These are phyloP conservation scores for Eristalis pertinax DNA, from an alignment of 2,888 invertebrate genomes.

Conservation along the genomic window DNA sequence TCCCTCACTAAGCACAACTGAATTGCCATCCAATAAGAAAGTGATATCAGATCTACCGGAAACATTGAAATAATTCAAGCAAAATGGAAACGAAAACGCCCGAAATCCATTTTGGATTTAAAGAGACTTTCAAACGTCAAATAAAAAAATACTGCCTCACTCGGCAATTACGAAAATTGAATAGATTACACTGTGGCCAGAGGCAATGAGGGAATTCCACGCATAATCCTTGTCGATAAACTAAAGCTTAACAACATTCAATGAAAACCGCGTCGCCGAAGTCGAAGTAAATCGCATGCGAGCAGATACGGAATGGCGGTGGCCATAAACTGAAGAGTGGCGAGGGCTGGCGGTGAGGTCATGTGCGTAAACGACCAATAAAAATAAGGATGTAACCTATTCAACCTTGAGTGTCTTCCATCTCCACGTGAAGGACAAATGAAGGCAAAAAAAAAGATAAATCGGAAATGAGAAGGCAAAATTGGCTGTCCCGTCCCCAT, in stretches of 20 bases:
- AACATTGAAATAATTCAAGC: too few relatives aligned
- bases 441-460: background rate
- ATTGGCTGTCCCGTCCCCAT: background rate
- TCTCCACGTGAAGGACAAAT: background rate
- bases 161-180: background rate
- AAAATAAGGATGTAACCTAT: background rate
- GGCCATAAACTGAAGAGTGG: background rate
- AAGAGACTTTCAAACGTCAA: background rate
- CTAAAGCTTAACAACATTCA: background rate
- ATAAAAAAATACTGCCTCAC: background rate
- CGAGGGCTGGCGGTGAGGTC: background rate
- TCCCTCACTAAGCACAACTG: too few relatives aligned
- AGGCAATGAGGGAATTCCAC: background rate
- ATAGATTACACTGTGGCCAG: background rate
- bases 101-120: background rate
- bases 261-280: background rate
- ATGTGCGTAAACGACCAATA: background rate
- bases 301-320: background rate
- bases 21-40: too few relatives aligned
- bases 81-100: background rate
- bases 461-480: background rate
- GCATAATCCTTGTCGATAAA: background rate
- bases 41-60: too few relatives aligned
- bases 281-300: background rate
- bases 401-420: background rate